Evolutionary conservation across 2,888 invertebrate species (phyloP).

Genomic region (Odiellus spinosus): DNA sequence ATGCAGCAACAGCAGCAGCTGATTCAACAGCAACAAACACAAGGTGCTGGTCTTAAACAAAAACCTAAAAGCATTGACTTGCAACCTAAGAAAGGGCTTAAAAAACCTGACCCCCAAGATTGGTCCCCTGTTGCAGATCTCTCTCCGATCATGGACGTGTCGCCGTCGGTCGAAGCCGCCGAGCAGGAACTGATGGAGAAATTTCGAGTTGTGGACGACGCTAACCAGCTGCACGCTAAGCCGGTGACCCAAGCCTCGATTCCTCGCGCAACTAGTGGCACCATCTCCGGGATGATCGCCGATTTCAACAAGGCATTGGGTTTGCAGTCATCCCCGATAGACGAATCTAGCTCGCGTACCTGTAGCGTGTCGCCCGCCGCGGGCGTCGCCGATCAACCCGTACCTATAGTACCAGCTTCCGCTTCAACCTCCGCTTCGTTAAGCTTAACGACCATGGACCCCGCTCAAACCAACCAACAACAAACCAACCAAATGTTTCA

Average conservation of each 20-base stretch:
- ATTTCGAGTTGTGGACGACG: slow-evolving; percentile 23
- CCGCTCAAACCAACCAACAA: not conserved
- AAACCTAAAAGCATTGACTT: slow-evolving; percentile 16
- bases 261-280: slow-evolving; percentile 20
- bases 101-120: slow-evolving; percentile 18
- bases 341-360: slow-evolving; percentile 4
- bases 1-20: slow-evolving; percentile 3
- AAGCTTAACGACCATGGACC: not conserved
- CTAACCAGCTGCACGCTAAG: not conserved
- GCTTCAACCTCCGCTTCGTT: not conserved
- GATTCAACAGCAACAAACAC: not conserved
- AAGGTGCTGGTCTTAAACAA: slow-evolving; percentile 2
- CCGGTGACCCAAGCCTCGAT: slow-evolving; percentile 8
- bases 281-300: slow-evolving; percentile 21
- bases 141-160: slow-evolving; percentile 34
- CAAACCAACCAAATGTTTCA: slow-evolving; percentile 6
- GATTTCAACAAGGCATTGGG: slow-evolving; percentile 21
- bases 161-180: slow-evolving; percentile 32
- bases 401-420: not conserved
- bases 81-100: slow-evolving; percentile 14
- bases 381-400: no score
- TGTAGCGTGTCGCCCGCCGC: not conserved
- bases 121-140: slow-evolving; percentile 35
- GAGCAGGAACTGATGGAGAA: slow-evolving; percentile 24
- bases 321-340: slow-evolving; percentile 9